Evolutionary conservation across 1,140 invertebrate species (phyloP), one percentile per base, ranked within the genome.

Genomic region (Lepidurus packardi): DNA sequence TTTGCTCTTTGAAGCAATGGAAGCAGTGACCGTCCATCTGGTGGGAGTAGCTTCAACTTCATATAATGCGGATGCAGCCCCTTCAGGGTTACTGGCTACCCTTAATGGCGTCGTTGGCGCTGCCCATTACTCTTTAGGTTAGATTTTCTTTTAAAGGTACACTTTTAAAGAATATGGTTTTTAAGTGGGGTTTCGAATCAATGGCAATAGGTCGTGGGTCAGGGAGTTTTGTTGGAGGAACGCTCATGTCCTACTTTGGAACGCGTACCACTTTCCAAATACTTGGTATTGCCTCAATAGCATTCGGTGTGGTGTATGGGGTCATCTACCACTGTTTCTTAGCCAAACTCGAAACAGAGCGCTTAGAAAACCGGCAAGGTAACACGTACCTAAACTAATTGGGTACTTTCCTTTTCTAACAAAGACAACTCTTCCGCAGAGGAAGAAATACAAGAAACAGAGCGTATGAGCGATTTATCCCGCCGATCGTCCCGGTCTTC

Each of bases 41-140:
- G 93, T 95, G 92, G 94, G 92, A 91, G 92, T 94, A 9, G 91
- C 93, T n/a, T 92, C 92, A 1, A 91, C 92, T 7, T 94, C 92
- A 0, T 95, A 94, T 84, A 93, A 92, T 83, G 91, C 91, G 8
- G 88, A 92, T 82, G 85, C 94, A 77, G 91, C 93, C 11, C 93
- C 93, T 0, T 91, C 91, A 84, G 93, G 89, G 82, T 84, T 95
- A 47, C 84, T 94, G 41, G 93, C 92, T n/a, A 95, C 93, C 6
- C 85, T 94, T 21, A 93, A 93, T 80, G 92, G 93, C 44, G 89
- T 94, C 1, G 85, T 94, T 44, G 92, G 91, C 80, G 93, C 93
- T 88, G 89, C 93, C 11, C 93, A 94, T 86, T 93, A 92, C 82
- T 93, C 91, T 85, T 88, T 93, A 82, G 92, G 91, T 90, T 86